These are phyloP conservation scores for Panurus biarmicus DNA, from an alignment of 2,113 vertebrate species.

Conservation along the genomic window DNA sequence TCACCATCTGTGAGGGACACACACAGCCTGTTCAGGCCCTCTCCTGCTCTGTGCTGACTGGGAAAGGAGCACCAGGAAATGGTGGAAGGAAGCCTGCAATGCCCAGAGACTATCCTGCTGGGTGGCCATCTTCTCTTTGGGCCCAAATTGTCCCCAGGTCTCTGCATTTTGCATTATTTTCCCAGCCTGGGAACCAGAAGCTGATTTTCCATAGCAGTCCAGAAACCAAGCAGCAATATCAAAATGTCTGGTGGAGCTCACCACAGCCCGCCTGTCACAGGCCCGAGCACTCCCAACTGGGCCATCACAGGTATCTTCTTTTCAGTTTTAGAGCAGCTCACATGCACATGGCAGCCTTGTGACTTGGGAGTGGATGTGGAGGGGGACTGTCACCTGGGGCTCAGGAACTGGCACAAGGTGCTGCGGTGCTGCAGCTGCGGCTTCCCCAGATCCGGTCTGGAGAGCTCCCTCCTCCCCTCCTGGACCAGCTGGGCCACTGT, in stretches of 20 bases:
- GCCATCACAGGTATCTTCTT: not conserved
- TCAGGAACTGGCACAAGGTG: not conserved
- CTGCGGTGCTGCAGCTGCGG: not conserved
- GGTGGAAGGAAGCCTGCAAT: not conserved
- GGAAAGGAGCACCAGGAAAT: not conserved
- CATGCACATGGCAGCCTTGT: accelerated
- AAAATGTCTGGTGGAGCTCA: not conserved
- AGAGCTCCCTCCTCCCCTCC: not conserved
- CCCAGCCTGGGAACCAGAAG: not conserved
- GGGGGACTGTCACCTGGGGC: not conserved
- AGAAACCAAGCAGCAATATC: not conserved
- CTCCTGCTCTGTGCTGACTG: not conserved
- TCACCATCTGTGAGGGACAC: not conserved
- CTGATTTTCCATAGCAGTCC: not conserved
- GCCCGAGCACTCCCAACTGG: accelerated
- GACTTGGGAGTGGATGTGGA: not conserved
- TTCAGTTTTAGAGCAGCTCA: not conserved
- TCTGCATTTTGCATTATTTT: not conserved
- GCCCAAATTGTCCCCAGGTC: not conserved
- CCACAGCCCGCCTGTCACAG: not conserved
- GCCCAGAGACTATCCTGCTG: not conserved
- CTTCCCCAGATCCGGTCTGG: not conserved
- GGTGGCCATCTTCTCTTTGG: not conserved
- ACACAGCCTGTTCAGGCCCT: not conserved
- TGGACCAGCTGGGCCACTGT: not conserved